phyloP scores from a whole-genome alignment of 2,797 vertebrate species.

The Arrhamphus sclerolepis region DNA sequence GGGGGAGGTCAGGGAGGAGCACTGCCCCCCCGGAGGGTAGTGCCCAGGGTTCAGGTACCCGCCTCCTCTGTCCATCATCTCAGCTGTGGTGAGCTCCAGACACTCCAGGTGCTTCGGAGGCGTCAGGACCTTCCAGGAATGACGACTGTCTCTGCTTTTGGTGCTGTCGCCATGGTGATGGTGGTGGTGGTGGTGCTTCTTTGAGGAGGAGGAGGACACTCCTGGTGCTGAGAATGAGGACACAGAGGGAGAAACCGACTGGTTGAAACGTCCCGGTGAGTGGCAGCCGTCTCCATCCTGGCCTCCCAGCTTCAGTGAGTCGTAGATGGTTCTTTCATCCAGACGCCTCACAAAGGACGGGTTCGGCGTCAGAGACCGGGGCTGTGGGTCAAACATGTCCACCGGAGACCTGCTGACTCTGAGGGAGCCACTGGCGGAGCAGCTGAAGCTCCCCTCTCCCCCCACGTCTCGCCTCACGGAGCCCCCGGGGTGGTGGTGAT shows the following conservation, averaged over 20 bases:
- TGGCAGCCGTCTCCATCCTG: constrained; percentile 81
- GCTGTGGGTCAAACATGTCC: constrained; percentile 87
- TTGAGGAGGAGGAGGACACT: constrained; percentile 74
- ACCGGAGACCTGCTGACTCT: constrained; percentile 81
- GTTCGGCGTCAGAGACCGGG: constrained; percentile 82
- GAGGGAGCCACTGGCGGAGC: constrained; percentile 92
- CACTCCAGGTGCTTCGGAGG: constrained; percentile 88
- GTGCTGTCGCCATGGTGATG: constrained; percentile 81
- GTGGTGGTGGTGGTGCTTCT: constrained; percentile 75
- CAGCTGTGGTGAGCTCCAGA: constrained; percentile 75
- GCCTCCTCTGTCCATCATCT: constrained; percentile 74
- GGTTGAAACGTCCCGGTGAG: constrained; percentile 77
- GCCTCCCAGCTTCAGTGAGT: constrained; percentile 91
- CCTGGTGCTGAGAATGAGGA: constrained; percentile 80
- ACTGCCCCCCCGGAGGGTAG: constrained; percentile 68
- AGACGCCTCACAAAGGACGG: constrained; percentile 84
- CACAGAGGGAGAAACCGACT: constrained; percentile 80
- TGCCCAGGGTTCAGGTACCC: constrained; percentile 75
- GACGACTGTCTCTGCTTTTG: constrained; percentile 82
- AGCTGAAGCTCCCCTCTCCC: constrained; percentile 85
- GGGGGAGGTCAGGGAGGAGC: constrained; percentile 75
- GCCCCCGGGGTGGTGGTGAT: constrained; percentile 82
- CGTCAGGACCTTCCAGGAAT: constrained; percentile 92
- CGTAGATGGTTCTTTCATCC: constrained; percentile 95
- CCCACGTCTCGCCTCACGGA: constrained; percentile 85